Evolutionary conservation across 2,113 vertebrate genomes (phyloP).

Genomic region (Entomyzon cyanotis): DNA sequence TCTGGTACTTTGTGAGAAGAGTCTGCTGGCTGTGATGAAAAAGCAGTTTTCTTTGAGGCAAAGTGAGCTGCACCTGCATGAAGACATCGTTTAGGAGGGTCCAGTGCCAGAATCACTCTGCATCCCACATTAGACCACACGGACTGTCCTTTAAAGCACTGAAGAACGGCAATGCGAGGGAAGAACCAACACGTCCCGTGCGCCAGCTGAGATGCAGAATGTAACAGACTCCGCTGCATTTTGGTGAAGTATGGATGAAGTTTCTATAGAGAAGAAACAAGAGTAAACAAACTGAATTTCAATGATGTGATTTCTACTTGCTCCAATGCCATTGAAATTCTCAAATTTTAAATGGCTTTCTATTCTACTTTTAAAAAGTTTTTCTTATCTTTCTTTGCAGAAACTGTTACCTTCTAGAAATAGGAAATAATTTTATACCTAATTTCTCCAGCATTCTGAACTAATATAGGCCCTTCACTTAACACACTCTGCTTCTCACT

Average conservation of each 20-base stretch:
- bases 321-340: background rate
- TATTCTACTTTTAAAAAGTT: background rate
- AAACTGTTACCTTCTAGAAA: background rate
- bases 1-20: constrained; percentile 10
- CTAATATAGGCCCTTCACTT: background rate
- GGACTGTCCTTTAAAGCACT: constrained; percentile 47
- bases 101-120: constrained; percentile 48
- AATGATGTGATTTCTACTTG: background rate
- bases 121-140: constrained; percentile 43
- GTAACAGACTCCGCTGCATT: constrained; percentile 78
- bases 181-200: constrained; percentile 52
- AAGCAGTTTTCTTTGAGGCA: constrained; percentile 44
- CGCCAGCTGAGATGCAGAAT: constrained; percentile 62
- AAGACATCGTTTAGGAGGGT: constrained; percentile 65
- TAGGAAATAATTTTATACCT: background rate
- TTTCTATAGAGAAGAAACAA: constrained; percentile 47
- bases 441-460: background rate
- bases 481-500: background rate
- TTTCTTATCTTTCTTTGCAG: background rate
- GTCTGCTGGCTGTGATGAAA: constrained; percentile 1
- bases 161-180: constrained; percentile 33
- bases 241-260: constrained; percentile 34
- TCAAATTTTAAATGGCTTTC: background rate
- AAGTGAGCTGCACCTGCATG: constrained; percentile 49
- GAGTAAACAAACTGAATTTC: background rate